Conservation (phyloP, 2,888 invertebrate genomes). For the Euplagia quadripunctaria region DNA sequence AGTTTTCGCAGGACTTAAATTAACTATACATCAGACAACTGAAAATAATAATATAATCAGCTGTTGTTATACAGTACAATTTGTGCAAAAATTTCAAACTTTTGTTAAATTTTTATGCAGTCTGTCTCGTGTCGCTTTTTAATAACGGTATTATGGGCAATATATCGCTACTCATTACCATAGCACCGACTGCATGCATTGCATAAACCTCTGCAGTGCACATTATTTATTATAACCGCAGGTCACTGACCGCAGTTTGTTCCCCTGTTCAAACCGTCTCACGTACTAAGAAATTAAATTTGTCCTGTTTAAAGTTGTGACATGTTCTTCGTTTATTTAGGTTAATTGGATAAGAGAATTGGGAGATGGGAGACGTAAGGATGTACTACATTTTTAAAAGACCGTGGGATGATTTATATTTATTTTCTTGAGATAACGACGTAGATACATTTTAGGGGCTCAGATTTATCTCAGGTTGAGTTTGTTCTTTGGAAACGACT, state of each 20-base stretch:
- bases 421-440: background rate
- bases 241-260: conserved; percentile 28
- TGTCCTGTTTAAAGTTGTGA: conserved; percentile 17
- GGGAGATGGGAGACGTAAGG: background rate
- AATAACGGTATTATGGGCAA: conserved; percentile 14
- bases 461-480: background rate
- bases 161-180: conserved; percentile 39
- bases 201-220: conserved; percentile 54
- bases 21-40: too few relatives aligned
- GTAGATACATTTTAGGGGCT: background rate
- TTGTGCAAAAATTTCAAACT: too few relatives aligned
- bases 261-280: background rate
- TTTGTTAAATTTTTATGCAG: background rate
- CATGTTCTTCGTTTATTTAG: conserved; percentile 33
- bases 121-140: background rate
- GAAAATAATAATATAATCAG: too few relatives aligned
- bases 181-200: conserved; percentile 48
- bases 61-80: too few relatives aligned
- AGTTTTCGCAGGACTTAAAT: too few relatives aligned
- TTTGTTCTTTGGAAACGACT: background rate
- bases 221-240: conserved; percentile 40
- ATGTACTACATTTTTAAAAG: conserved; percentile 1
- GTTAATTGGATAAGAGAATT: conserved; percentile 38
- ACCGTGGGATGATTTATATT: background rate
- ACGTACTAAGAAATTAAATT: conserved; percentile 14